Evolutionary conservation across 1,140 invertebrate genomes (phyloP).

Genomic region (Belonocnema kinseyi): DNA sequence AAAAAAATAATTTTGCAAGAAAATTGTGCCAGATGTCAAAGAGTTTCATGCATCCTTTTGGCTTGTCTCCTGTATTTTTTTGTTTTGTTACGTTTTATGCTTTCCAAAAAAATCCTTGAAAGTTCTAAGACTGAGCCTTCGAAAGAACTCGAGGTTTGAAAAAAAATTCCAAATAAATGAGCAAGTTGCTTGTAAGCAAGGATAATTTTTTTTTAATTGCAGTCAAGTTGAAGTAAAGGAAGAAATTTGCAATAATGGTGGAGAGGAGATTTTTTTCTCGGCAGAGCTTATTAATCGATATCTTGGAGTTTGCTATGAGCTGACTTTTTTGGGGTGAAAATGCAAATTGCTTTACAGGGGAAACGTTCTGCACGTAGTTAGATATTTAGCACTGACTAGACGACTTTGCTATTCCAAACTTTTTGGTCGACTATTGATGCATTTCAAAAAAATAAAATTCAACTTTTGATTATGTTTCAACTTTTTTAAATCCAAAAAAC

Average conservation of each 20-base stretch:
- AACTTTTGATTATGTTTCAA: not conserved
- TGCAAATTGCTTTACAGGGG: constrained; percentile 29
- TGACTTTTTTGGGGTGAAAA: constrained; percentile 28
- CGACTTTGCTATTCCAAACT: constrained; percentile 8
- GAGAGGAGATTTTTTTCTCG: constrained; percentile 13
- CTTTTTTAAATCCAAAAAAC: not conserved
- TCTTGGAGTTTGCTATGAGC: constrained; percentile 22
- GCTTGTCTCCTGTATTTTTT: constrained; percentile 55
- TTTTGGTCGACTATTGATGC: constrained; percentile 10
- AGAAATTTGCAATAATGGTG: constrained; percentile 10
- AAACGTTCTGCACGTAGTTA: constrained; percentile 30
- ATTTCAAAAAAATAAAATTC: not conserved
- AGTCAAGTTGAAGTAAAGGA: not conserved
- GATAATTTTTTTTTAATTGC: not conserved
- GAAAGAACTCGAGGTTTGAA: not conserved
- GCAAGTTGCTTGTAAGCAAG: not conserved
- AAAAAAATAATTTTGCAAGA: no score
- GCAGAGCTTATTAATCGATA: constrained; percentile 9
- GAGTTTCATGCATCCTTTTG: constrained; percentile 49
- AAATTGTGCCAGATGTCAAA: no score
- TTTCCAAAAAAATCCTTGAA: constrained; percentile 32
- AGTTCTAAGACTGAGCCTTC: constrained; percentile 45
- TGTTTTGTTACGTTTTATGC: constrained; percentile 48
- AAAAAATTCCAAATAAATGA: not conserved
- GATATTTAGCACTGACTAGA: constrained; percentile 30